Conservation (phyloP, 2,113 vertebrate species). For the Enhydra lutris region DNA sequence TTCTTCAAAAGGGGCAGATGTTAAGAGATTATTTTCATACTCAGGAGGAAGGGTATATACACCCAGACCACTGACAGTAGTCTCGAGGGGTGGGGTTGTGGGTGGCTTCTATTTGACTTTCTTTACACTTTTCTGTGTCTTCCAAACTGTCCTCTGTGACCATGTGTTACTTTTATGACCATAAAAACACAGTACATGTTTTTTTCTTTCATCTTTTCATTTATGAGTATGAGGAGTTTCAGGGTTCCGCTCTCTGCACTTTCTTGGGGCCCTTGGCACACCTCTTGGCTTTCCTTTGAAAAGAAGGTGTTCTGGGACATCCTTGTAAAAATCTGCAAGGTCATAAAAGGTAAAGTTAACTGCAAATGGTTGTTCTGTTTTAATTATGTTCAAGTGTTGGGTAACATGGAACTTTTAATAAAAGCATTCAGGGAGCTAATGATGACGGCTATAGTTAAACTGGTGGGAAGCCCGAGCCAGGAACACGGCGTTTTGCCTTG, state of each 20-base stretch:
- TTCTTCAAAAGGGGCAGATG: conserved; percentile 23
- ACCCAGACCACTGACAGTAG: not conserved
- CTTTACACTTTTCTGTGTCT: not conserved
- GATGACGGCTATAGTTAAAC: not conserved
- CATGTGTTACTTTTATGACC: conserved; percentile 19
- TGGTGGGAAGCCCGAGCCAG: not conserved
- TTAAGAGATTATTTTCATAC: not conserved
- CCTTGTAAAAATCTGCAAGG: conserved; percentile 25
- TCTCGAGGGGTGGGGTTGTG: not conserved
- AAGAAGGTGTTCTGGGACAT: not conserved
- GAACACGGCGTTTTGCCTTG: fast-evolving
- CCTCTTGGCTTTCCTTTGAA: conserved; percentile 11
- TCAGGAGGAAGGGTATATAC: not conserved
- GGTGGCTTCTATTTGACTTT: not conserved
- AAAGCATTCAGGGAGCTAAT: not conserved
- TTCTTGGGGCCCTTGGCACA: not conserved
- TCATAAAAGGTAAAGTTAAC: conserved; percentile 43
- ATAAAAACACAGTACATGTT: not conserved
- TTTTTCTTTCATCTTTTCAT: conserved; percentile 39
- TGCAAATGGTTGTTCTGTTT: conserved; percentile 2
- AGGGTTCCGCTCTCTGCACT: not conserved
- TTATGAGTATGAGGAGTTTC: not conserved
- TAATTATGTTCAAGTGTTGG: conserved; percentile 25
- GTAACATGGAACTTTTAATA: conserved; percentile 31
- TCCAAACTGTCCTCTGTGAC: not conserved